Percentiles rank a stretch among this genome's conserved stretches.
Evolutionary conservation across 2,113 vertebrate species (phyloP).

Genomic region (Cyanistes caeruleus): DNA sequence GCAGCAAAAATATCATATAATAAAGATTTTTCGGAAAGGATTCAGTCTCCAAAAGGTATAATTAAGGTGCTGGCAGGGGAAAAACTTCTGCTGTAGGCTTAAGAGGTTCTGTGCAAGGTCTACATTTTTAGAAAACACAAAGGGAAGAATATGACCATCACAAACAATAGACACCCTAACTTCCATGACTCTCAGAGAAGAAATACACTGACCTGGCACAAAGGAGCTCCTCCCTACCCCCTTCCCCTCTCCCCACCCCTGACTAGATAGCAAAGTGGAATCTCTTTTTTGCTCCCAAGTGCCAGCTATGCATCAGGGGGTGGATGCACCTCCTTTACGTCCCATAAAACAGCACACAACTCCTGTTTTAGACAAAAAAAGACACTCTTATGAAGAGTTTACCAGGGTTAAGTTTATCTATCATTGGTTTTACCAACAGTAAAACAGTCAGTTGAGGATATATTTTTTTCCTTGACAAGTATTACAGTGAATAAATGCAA

Average conservation of each 20-base stretch:
- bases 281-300: not conserved
- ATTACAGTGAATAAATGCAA: not conserved
- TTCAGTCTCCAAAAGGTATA: not conserved
- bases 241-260: rapidly evolving
- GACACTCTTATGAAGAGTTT: not conserved
- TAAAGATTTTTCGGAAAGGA: not conserved
- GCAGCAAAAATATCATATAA: not conserved
- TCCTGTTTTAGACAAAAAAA: not conserved
- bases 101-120: not conserved
- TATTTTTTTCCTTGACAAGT: not conserved
- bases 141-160: not conserved
- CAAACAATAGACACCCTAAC: not conserved
- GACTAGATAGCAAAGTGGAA: not conserved
- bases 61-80: not conserved
- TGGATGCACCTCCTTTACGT: not conserved
- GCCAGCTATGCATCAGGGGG: not conserved
- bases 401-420: not conserved
- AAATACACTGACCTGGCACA: not conserved
- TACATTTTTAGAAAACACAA: not conserved
- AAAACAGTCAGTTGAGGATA: not conserved
- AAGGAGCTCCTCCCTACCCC: rapidly evolving
- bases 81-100: not conserved
- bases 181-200: not conserved
- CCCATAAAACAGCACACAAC: not conserved
- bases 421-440: not conserved